These are phyloP conservation scores for Chelidonichthys spinosus DNA, from an alignment of 2,797 vertebrate species.

Conservation along the genomic window DNA sequence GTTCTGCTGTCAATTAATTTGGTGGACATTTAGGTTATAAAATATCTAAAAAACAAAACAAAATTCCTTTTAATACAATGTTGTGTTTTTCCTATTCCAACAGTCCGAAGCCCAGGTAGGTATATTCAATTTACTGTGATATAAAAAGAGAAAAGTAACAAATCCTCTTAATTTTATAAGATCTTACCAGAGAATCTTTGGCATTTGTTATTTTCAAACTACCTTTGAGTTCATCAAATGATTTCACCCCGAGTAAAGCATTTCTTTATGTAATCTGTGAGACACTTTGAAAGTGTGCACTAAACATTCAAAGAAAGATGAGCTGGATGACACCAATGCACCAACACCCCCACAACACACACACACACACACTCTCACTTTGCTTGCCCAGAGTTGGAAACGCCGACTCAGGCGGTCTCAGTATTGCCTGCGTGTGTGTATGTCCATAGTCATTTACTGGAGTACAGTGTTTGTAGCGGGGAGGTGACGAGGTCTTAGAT, in stretches of 20 bases:
- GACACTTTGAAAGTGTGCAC: neutral
- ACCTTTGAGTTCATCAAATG: neutral
- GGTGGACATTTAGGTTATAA: neutral
- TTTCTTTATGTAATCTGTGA: neutral
- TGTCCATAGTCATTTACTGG: conserved; percentile 43
- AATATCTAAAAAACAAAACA: neutral
- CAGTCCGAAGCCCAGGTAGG: neutral
- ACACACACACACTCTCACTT: neutral
- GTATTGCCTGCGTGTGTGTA: conserved; percentile 16
- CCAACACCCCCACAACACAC: neutral
- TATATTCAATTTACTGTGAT: neutral
- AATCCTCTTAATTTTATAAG: neutral
- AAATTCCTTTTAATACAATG: too few species aligned
- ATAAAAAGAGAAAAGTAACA: neutral
- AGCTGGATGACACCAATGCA: neutral
- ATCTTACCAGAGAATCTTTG: neutral
- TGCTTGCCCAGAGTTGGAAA: conserved; percentile 40
- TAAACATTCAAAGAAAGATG: neutral
- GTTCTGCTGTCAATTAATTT: neutral
- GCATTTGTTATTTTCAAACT: neutral
- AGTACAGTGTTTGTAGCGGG: conserved; percentile 40
- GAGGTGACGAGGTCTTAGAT: conserved; percentile 56
- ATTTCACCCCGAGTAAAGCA: neutral
- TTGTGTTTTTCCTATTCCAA: too few species aligned
- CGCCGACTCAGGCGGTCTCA: conserved; percentile 48